Evolutionary conservation across 30 jellyfish, hydroid and myxozoan genomes (phyloP).

Genomic region (Pelagia noctiluca): DNA sequence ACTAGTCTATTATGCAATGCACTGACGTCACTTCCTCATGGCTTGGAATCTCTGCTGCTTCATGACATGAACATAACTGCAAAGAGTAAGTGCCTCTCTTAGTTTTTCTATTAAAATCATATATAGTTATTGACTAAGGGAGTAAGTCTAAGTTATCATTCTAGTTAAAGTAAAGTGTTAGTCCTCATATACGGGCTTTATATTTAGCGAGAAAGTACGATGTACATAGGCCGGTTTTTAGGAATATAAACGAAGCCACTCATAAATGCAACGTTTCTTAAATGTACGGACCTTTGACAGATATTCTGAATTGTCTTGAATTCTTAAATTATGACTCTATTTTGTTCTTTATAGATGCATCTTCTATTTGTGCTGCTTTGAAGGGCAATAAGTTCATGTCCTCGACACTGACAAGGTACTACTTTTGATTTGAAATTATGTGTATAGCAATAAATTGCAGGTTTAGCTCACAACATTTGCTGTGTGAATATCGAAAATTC

Average conservation of each 20-base stretch:
- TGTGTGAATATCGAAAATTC: too few relatives aligned
- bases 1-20: neutral
- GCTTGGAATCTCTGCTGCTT: neutral
- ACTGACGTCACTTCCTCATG: neutral
- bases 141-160: neutral
- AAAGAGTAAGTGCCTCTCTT: neutral
- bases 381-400: slow-evolving; percentile 63
- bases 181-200: too few relatives aligned
- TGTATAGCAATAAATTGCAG: too few relatives aligned
- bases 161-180: neutral
- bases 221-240: too few relatives aligned
- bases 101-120: neutral
- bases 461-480: too few relatives aligned
- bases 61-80: neutral
- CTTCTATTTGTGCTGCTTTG: slow-evolving; percentile 51
- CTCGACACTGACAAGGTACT: slow-evolving; percentile 77
- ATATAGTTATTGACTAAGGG: too few relatives aligned
- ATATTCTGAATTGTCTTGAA: slow-evolving; percentile 70
- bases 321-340: slow-evolving; percentile 21
- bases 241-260: too few relatives aligned
- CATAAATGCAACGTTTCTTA: too few relatives aligned
- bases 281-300: too few relatives aligned
- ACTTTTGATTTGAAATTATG: too few relatives aligned
- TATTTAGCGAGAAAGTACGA: too few relatives aligned
- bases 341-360: slow-evolving; percentile 22